Base-by-base conservation (phyloP, 2,888 invertebrate species). In the Beris morrisii region DNA sequence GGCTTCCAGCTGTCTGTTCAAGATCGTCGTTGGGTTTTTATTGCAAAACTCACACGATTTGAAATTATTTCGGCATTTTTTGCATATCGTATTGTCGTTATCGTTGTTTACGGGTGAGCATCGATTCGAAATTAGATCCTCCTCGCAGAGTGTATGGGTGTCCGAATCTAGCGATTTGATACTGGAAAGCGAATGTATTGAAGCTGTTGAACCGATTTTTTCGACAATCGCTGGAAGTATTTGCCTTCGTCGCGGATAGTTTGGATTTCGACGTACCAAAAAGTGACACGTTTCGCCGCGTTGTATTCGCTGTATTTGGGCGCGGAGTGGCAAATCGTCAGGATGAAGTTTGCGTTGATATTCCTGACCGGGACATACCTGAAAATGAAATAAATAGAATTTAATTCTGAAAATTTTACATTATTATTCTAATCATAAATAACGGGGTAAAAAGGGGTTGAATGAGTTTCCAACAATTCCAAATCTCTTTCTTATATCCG, bases 311-410 rank as follows among this genome's bases (percentile, higher is more conserved):
- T 89, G 88, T 5, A 76, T 72, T 78, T 93, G 93, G 43, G 93
- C 92, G 72, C 88, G 85, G 30, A 94, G 83, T 0, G 94, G 93
- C 69, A 90, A 84, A 79, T 94, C 94, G 72, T 93, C 93, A 0
- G 92, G 91, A 79, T 94, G 93, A 45, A 94, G 81, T 81, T 93
- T 93, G 67, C 94, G 86, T 79, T 94, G 93, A 81, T 92, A 92
- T 79, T 93, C 92, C 79, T 92, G 91, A 6, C 89, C 88, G 70
- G 88, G 87, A 74, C 88, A 88, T 31, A 87, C 86, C 86, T 86
- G 78, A 7, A 80, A 78, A 71, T 63, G 45, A 1, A 22, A 22
- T 22, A 22, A 22, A 22, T 22, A 22, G 22, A 22, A 22, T 22
- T 22, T 22, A 22, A 3, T 22, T 22, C 22, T 22, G 22, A 22